Evolutionary conservation across 2,888 invertebrate species (phyloP).

Genomic region (Megalurothrips usitatus): DNA sequence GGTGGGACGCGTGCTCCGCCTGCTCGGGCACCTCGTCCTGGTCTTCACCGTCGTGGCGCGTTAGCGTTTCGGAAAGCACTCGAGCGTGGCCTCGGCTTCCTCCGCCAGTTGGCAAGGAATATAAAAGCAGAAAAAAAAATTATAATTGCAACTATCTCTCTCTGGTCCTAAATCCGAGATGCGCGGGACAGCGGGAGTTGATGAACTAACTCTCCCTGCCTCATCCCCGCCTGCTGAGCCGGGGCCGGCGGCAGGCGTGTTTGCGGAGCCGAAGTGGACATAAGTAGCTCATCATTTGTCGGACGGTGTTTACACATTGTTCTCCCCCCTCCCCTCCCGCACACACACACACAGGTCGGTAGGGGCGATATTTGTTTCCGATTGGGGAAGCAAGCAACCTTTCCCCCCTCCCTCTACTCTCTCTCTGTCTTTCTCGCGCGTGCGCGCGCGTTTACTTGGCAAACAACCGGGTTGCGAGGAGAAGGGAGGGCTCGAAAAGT

Average conservation of each 20-base stretch:
- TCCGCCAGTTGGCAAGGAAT: too few relatives aligned
- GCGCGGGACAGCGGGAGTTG: too few relatives aligned
- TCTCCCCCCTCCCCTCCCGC: neutral
- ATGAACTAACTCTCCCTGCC: neutral
- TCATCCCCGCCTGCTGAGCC: neutral
- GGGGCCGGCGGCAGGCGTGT: neutral
- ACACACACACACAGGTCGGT: too few relatives aligned
- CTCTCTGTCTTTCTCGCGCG: neutral
- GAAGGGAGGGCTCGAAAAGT: neutral
- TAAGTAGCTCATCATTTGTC: conserved; percentile 26
- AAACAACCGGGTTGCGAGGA: too few relatives aligned
- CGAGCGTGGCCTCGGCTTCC: neutral
- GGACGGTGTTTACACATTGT: conserved; percentile 12
- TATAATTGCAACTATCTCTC: too few relatives aligned
- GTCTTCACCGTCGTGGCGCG: neutral
- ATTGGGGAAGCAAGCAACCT: too few relatives aligned
- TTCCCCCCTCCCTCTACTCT: neutral
- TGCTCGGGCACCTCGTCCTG: neutral
- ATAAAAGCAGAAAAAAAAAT: too few relatives aligned
- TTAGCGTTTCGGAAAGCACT: neutral
- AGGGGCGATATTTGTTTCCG: too few relatives aligned
- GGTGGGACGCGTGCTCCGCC: neutral
- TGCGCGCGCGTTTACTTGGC: too few relatives aligned
- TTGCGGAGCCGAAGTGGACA: neutral
- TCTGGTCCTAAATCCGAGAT: too few relatives aligned